Evolutionary conservation across 2,797 vertebrate species (phyloP).

Genomic region (Falco naumanni): DNA sequence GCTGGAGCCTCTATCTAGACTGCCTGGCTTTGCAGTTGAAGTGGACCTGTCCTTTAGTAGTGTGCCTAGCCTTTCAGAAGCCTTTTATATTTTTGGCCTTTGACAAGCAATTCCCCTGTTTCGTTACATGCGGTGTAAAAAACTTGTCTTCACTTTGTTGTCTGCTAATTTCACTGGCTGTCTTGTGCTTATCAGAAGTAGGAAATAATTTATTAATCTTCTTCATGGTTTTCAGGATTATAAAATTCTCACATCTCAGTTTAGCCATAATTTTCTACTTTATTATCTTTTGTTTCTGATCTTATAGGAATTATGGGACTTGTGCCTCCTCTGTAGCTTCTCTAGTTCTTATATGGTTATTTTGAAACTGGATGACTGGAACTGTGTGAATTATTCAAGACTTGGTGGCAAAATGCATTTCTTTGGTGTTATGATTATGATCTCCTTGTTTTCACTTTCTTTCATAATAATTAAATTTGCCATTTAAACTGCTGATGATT

Average conservation of each 20-base stretch:
- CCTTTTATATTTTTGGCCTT: background rate
- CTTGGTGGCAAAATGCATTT: background rate
- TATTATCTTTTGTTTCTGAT: background rate
- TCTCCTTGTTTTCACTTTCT: background rate
- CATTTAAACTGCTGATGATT: background rate
- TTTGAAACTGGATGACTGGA: background rate
- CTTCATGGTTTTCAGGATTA: background rate
- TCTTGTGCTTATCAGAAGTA: background rate
- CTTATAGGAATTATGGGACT: background rate
- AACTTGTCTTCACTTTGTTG: background rate
- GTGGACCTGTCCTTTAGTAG: background rate
- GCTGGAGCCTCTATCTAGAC: background rate
- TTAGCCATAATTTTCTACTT: background rate
- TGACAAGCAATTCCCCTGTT: background rate
- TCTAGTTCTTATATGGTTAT: background rate
- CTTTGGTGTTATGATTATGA: background rate
- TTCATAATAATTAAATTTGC: background rate
- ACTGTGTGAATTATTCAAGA: background rate
- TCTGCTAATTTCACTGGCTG: background rate
- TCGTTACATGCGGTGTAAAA: background rate
- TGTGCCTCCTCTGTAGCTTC: background rate
- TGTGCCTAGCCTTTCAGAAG: background rate
- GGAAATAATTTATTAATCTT: background rate
- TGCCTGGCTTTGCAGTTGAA: background rate
- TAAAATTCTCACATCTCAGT: background rate